Percentiles rank a stretch among this genome's conserved stretches.
Conservation (phyloP, 2,888 invertebrate species). For the Platypus cylindrus region DNA sequence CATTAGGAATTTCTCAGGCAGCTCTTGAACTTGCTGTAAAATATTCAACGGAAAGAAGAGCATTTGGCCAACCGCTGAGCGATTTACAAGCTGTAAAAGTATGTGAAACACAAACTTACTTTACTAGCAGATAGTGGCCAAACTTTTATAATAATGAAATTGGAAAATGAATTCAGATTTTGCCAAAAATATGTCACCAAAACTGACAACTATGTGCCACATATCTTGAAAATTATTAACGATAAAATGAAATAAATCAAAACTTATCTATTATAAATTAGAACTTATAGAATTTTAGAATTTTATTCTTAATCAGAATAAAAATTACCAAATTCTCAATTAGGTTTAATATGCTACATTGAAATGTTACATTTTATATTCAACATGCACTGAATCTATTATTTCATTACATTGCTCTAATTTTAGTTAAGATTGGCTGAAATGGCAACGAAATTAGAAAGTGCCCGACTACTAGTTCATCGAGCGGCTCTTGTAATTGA, state of each 20-base stretch:
- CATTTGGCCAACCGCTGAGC: conserved; percentile 54
- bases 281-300: no score
- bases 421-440: conserved; percentile 51
- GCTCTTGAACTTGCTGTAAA: conserved; percentile 60
- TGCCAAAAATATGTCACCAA: no score
- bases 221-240: no score
- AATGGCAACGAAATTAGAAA: conserved; percentile 54
- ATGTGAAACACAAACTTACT: conserved; percentile 9
- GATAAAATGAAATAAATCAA: no score
- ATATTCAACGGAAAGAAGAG: conserved; percentile 51
- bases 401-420: conserved; percentile 3
- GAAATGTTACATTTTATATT: no score
- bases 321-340: no score
- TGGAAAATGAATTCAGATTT: no score
- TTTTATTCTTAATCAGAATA: no score
- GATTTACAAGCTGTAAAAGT: conserved; percentile 57
- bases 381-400: neutral
- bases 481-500: conserved; percentile 53
- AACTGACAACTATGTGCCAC: no score
- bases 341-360: no score
- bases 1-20: conserved; percentile 62
- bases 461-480: conserved; percentile 56
- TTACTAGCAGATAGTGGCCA: neutral
- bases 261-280: no score
- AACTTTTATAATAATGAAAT: no score